A percentile compares a stretch with the other conserved stretches of the same genome.
Conservation (phyloP, 2,113 vertebrate species). For the Regulus satrapa region DNA sequence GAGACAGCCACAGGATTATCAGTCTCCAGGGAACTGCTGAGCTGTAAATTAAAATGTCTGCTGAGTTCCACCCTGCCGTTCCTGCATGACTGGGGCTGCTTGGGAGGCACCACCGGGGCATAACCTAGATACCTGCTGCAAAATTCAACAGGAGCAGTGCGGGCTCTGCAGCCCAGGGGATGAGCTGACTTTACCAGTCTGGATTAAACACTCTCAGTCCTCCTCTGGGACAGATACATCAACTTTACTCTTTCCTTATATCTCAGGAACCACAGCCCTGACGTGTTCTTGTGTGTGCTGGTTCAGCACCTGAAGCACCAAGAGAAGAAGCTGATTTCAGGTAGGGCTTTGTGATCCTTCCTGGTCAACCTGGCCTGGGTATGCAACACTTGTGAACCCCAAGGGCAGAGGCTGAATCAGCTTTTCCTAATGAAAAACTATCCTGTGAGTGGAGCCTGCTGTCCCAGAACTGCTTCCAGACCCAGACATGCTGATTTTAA, state of each 20-base stretch:
- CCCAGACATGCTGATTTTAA: neutral
- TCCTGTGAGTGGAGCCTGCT: neutral
- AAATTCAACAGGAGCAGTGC: neutral
- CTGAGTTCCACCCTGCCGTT: neutral
- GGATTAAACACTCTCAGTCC: neutral
- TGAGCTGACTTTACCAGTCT: neutral
- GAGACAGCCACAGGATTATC: neutral
- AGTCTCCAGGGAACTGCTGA: neutral
- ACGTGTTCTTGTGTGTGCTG: rapidly evolving
- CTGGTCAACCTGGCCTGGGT: neutral
- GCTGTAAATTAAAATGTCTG: constrained; percentile 18
- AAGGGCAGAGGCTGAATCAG: neutral
- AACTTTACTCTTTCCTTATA: neutral
- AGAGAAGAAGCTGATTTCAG: neutral
- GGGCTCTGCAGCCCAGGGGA: neutral
- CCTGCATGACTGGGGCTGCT: neutral
- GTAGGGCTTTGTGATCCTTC: neutral
- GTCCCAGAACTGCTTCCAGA: neutral
- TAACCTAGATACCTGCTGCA: neutral
- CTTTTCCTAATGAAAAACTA: neutral
- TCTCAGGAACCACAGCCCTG: neutral
- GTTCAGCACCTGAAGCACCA: neutral
- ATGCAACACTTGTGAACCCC: neutral
- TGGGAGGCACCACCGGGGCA: neutral
- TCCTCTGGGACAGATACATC: neutral